Evolutionary conservation across 2,797 vertebrate genomes (phyloP).

Genomic region (Pipistrellus kuhlii): DNA sequence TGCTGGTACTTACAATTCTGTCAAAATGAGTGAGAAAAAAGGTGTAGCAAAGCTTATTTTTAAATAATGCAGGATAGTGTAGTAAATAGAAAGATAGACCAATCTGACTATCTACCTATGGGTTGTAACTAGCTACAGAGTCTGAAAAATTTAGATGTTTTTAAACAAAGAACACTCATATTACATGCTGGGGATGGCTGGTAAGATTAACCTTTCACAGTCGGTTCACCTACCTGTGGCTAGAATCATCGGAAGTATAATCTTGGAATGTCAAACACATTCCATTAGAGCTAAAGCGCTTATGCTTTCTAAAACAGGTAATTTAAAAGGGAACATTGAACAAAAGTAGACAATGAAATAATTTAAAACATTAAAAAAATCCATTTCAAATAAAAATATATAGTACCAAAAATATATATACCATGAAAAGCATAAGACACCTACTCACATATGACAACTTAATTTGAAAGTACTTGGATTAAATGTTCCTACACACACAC

Average conservation of each 20-base stretch:
- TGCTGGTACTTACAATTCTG: neutral
- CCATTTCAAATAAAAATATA: slow-evolving; percentile 47
- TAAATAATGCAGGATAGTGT: neutral
- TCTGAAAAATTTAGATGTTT: neutral
- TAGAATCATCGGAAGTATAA: neutral
- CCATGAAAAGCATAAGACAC: neutral
- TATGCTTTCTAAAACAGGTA: neutral
- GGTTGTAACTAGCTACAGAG: neutral
- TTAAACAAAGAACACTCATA: neutral
- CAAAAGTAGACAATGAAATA: slow-evolving; percentile 21
- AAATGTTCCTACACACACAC: too few relatives aligned
- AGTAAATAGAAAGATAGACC: neutral
- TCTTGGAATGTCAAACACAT: neutral
- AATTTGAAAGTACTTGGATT: slow-evolving; percentile 33
- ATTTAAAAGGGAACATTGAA: slow-evolving; percentile 11
- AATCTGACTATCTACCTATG: neutral
- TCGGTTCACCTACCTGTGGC: neutral
- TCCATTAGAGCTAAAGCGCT: neutral
- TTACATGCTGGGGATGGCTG: neutral
- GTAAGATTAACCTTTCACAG: neutral
- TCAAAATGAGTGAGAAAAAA: neutral
- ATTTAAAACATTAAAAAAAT: slow-evolving; percentile 50
- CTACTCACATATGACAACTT: neutral
- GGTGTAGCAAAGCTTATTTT: neutral
- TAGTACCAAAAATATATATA: neutral